Base-by-base conservation (phyloP, 2,888 invertebrate species). In the Parapristionchus giblindavisi region DNA sequence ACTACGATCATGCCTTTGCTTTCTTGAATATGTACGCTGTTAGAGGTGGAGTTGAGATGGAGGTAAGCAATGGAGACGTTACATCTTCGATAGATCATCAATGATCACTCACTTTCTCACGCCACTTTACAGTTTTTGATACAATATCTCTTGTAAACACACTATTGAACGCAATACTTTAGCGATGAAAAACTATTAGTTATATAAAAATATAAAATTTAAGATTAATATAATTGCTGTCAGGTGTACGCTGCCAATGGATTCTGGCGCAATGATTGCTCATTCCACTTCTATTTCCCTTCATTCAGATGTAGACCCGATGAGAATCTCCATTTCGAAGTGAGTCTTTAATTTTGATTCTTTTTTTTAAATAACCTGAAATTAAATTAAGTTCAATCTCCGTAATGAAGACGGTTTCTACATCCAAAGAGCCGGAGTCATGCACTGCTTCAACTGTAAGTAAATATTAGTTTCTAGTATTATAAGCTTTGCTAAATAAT, bases 261-360 rank as follows among this genome's bases (percentile, higher is more conserved):
- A 51, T 63, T 82, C 52, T 85, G 77, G 78, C 80, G 85, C 61
- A 81, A 80, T 51, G 81, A 77, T 38, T 85, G 85, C 75, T 60
- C 74, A 27, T 83, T 77, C 77, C 75, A 80, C 75, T 81, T 85
- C 80, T 83, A 80, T 70, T 85, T 85, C 80, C 80, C 80, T 27
- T 79, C 82, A 43, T 81, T 82, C 78, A 75, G 79, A 1, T 85
- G 85, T 76, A 4, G 63, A 8, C 71, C 77, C 48, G 77, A 78
- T 5, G 81, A 84, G 65, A 75, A 77, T n/a, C 79, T 85, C 54
- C 83, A 84, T 76, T 84, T 83, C 76, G 83, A 83, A 56, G 78
- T 81, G 4, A 11, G 17, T n/a, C n/a, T 14, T 54, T 27, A n/a
- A 54, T 54, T n/a, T 6, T 27, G 11, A 60, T 5, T 17, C 29